Evolutionary conservation across 2,888 invertebrate species (phyloP), one percentile per base, ranked within the genome.

Genomic region (Ennomos fuscantarius): DNA sequence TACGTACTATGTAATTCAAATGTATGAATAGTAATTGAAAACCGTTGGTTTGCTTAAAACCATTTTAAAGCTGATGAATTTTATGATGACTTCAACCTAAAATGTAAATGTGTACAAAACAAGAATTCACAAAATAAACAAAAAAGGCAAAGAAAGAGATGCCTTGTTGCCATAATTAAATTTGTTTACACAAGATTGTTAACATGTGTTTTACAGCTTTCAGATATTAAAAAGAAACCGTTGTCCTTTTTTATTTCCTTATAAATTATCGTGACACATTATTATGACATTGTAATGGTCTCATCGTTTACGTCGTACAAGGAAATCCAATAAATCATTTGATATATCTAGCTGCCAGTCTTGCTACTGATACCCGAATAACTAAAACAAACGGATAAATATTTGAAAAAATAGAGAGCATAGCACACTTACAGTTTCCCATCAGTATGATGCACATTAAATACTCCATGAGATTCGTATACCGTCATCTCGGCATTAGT

Each of bases 401-500:
- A 35, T 48, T 57, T 48, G 3, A 39, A 45, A 41, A 56, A 56
- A 42, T 51, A 47, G 8, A 33, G 12, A 11, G 11, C 68, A n/a
- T n/a, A n/a, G n/a, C 37, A 12, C 1, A 89, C 91, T 87, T 67
- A 92, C 91, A 92, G 78, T 90, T 90, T 83, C 91, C 91, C 91
- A 92, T 92, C 78, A 81, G 87, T 83, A 72, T 68, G 66, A 74
- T 74, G 70, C 77, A 79, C 85, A 85, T 85, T 77, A 79, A 86
- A 76, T 73, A 84, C 74, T 74, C 79, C 81, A 79, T 76, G 66
- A 69, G 66, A 76, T 69, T 68, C 70, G 70, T 68, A 62, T 68
- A 79, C 72, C 82, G 76, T 86, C 89, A 89, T 89, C 65, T 86
- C 89, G 79, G 78, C 82, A 86, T 85, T 78, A 79, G 79, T 79